Percentiles rank a stretch among this genome's conserved stretches.
phyloP scores from a whole-genome alignment of 2,888 invertebrate species.

The Catocala fraxini region DNA sequence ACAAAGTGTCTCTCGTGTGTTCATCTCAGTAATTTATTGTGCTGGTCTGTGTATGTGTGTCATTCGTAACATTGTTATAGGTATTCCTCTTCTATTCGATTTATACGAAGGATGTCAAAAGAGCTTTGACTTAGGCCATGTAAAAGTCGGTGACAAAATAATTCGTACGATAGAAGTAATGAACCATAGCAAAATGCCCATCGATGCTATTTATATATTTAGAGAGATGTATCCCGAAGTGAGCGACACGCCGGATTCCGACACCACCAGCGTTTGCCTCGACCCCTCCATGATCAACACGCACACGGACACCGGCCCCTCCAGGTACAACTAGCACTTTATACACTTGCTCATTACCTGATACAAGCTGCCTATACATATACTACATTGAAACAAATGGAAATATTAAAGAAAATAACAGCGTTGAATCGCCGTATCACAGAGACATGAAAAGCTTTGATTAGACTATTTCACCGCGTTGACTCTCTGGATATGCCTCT shows the following conservation, averaged over 20 bases:
- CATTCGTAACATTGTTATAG: slow-evolving; percentile 52
- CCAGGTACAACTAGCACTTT: slow-evolving; percentile 57
- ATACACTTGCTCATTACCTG: too few species aligned
- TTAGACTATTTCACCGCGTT: too few species aligned
- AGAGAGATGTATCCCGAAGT: slow-evolving; percentile 78
- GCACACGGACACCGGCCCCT: slow-evolving; percentile 56
- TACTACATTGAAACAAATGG: too few species aligned
- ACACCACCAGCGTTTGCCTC: slow-evolving; percentile 76
- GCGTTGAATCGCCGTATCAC: too few species aligned
- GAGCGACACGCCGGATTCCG: slow-evolving; percentile 68
- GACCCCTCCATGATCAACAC: slow-evolving; percentile 54
- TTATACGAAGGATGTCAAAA: slow-evolving; percentile 84
- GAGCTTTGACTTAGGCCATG: slow-evolving; percentile 77
- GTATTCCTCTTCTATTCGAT: slow-evolving; percentile 78
- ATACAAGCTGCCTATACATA: too few species aligned
- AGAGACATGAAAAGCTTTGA: too few species aligned
- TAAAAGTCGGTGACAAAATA: slow-evolving; percentile 82
- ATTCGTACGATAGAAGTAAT: slow-evolving; percentile 86
- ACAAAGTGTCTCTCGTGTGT: too few species aligned
- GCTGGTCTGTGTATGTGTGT: too few species aligned
- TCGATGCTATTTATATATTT: slow-evolving; percentile 86
- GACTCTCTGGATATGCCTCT: too few species aligned
- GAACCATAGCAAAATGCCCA: slow-evolving; percentile 85
- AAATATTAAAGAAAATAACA: too few species aligned
- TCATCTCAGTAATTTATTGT: too few species aligned